Percentiles rank a stretch among this genome's conserved stretches.
Evolutionary conservation across 2,888 invertebrate genomes (phyloP).

Genomic region (Nebria brevicollis): DNA sequence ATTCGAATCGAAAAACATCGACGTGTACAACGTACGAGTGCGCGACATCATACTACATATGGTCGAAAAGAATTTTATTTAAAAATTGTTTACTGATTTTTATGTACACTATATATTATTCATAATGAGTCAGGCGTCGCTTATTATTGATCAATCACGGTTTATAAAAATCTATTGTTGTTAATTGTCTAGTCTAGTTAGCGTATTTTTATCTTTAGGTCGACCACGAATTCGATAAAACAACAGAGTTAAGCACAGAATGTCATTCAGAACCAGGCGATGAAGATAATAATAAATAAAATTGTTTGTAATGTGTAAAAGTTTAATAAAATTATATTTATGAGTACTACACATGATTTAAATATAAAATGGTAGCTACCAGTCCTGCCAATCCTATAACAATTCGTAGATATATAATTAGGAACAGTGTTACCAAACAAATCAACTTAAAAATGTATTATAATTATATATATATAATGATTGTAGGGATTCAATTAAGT

Average conservation of each 20-base stretch:
- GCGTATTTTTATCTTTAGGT: slow-evolving; percentile 18
- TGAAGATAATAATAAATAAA: background rate
- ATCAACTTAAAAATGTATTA: background rate
- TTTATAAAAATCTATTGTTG: background rate
- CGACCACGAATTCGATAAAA: slow-evolving; percentile 26
- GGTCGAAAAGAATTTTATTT: slow-evolving; percentile 48
- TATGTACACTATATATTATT: background rate
- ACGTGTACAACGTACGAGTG: slow-evolving; percentile 49
- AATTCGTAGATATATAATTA: background rate
- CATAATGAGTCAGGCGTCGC: background rate
- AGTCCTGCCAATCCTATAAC: too few species aligned
- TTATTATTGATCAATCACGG: background rate
- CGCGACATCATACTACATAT: slow-evolving; percentile 49
- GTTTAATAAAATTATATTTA: background rate
- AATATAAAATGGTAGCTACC: too few species aligned
- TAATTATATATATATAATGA: background rate
- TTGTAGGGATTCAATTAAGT: background rate
- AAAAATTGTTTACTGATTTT: background rate
- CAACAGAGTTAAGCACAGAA: slow-evolving; percentile 31
- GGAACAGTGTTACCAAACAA: background rate
- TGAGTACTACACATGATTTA: background rate
- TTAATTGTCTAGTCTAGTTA: background rate
- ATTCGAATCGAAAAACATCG: slow-evolving; percentile 47
- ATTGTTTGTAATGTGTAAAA: background rate
- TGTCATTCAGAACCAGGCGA: slow-evolving; percentile 31